Evolutionary conservation across 2,888 invertebrate species (phyloP), one percentile per base, ranked within the genome.

Genomic region (Leucophora obtusa): DNA sequence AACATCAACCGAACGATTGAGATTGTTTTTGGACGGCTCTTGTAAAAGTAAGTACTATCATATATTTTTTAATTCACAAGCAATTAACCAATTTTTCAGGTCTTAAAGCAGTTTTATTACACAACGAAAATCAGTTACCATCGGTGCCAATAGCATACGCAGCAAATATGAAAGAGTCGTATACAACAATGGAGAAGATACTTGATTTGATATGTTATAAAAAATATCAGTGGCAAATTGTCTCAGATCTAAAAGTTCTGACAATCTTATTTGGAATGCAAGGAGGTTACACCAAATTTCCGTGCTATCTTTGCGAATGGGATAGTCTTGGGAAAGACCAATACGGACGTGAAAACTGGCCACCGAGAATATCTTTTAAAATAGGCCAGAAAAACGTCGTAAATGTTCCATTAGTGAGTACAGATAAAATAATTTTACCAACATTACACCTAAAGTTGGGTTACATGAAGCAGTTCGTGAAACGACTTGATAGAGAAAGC

Each of bases 171-270:
- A 38, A 38, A 38, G 38, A 38, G 6, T 38, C 10, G 38, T n/a
- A n/a, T n/a, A n/a, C n/a, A 38, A 38, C 6, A 10, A 38, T 38
- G 10, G 38, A 38, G 10, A 10, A 10, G 38, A 5, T 38, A 9
- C 38, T 9, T 7, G 2, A 38, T 38, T 38, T 38, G 10, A 38
- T 38, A 38, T 9, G 10, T 38, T 38, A 38, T 10, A 38, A 38
- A 5, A 38, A 38, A 11, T 7, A 56, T 58, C 33, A 33, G 15
- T 58, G 56, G 56, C 28, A 58, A 58, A 58, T 58, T 11, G 33
- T 58, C n/a, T 28, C 56, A n/a, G 15, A 56, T 15, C 33, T 56
- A 56, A 56, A 58, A 58, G 33, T 56, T 4, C 56, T 58, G n/a
- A 56, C 33, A 15, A 33, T 56, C 2, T n/a, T 56, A 28, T 33